Conservation (phyloP, 1,140 invertebrate genomes). For the Drosophila cardini region DNA sequence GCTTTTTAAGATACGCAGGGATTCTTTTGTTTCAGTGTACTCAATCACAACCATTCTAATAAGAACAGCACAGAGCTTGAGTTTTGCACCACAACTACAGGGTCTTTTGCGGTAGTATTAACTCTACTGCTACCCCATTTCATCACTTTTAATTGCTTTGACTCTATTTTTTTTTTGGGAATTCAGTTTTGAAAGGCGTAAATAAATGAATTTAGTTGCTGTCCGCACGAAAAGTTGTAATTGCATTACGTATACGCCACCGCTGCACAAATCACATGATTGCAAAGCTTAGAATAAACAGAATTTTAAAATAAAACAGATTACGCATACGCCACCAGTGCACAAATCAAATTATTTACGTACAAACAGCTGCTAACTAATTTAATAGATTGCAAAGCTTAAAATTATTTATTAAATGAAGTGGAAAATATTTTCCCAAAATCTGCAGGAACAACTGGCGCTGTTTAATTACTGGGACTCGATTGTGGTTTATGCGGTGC, state of each 20-base stretch:
- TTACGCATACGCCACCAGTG: no score
- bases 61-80: no score
- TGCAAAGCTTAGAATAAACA: neutral
- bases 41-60: no score
- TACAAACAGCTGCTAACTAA: no score
- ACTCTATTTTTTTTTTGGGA: neutral
- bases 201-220: neutral
- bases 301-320: neutral
- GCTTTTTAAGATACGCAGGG: no score
- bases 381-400: no score
- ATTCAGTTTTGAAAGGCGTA: neutral
- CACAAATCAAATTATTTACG: no score
- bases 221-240: neutral
- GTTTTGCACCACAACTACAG: no score
- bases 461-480: constrained; percentile 90
- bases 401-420: neutral
- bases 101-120: no score
- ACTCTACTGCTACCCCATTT: no score
- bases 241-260: constrained; percentile 6
- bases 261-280: neutral
- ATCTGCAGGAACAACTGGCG: constrained; percentile 85
- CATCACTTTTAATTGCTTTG: neutral
- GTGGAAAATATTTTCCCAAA: neutral
- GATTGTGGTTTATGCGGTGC: constrained; percentile 89
- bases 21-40: no score